Base-by-base conservation (phyloP, 2,888 invertebrate species). In the Ormyrus labotus region DNA sequence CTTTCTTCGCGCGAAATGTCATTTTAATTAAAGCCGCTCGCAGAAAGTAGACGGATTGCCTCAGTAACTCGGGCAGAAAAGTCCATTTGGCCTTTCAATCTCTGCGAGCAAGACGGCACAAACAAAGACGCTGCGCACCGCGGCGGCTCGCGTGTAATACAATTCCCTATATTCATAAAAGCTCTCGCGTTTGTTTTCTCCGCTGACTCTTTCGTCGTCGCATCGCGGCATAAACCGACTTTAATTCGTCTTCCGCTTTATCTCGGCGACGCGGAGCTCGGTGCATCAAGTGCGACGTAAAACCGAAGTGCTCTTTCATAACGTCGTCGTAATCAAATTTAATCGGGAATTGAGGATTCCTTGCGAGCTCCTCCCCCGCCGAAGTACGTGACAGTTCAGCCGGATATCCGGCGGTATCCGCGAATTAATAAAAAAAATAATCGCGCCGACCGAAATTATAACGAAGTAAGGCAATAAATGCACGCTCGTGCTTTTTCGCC, bases 71-170 rank as follows among this genome's bases (percentile, higher is more conserved):
- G 34, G 34, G 34, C 34, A 63, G 78, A 63, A 77, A 63, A 58
- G 58, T 58, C 50, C 53, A 78, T 71, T 71, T 65, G 58, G 45
- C 60, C 60, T 70, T 58, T 53, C 77, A 51, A 78, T 78, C 55
- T 48, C 13, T 48, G 58, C 47, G 65, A 34, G 47, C 47, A 71
- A 78, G 71, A 65, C 34, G 2, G 34, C 34, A 0, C 78, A 71
- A 78, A 65, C 64, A 65, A 34, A 8, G 58, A 50, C 8, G 58
- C 48, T n/a, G 50, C 13, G 51, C 50, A 8, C 19, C 4, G 0
- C 10, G 55, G 4, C 58, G 64, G 7, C 3, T 34, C 57, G 64
- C 65, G 57, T 60, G 53, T 67, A 65, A 60, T 53, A 72, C 72
- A 78, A 71, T 67, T 53, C 71, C 53, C 58, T 70, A 51, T 53